phyloP scores from a whole-genome alignment of 2,888 invertebrate species.

The Litoditis marina region DNA sequence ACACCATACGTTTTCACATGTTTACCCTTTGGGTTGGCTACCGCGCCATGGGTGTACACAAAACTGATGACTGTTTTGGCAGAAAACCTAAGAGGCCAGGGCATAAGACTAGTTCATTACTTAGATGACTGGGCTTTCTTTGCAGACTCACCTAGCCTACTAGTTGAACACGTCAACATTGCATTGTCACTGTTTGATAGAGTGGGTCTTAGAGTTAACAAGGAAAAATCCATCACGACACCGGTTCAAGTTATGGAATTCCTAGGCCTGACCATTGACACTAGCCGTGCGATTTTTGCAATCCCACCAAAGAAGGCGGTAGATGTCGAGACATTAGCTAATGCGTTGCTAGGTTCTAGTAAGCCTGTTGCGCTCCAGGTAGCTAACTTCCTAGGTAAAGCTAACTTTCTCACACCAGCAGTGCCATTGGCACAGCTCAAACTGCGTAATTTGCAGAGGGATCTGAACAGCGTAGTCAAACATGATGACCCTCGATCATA shows the following conservation, averaged over 20 bases:
- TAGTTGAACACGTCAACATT: background rate
- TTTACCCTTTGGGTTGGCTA: constrained; percentile 16
- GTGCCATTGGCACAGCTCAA: background rate
- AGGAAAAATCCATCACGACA: background rate
- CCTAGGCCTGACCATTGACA: constrained; percentile 9
- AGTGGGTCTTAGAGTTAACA: background rate
- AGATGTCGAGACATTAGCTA: too few relatives aligned
- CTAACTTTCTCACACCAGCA: constrained; percentile 4
- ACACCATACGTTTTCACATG: constrained; percentile 4
- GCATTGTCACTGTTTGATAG: background rate
- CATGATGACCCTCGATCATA: too few relatives aligned
- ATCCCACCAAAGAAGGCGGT: too few relatives aligned
- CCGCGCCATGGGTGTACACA: constrained; percentile 4
- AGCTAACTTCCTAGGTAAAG: constrained; percentile 1
- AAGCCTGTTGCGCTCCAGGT: background rate
- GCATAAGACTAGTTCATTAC: background rate
- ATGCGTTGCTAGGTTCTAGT: too few relatives aligned
- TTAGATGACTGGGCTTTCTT: constrained; percentile 1
- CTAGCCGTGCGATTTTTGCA: constrained; percentile 7
- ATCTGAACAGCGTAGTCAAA: background rate
- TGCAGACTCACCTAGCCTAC: background rate
- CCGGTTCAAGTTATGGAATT: constrained; percentile 6
- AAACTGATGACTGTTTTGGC: constrained; percentile 1
- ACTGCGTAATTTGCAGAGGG: background rate
- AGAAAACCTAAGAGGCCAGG: background rate